Base-by-base conservation (phyloP, 2,888 invertebrate genomes). In the Amblyteles armatorius region DNA sequence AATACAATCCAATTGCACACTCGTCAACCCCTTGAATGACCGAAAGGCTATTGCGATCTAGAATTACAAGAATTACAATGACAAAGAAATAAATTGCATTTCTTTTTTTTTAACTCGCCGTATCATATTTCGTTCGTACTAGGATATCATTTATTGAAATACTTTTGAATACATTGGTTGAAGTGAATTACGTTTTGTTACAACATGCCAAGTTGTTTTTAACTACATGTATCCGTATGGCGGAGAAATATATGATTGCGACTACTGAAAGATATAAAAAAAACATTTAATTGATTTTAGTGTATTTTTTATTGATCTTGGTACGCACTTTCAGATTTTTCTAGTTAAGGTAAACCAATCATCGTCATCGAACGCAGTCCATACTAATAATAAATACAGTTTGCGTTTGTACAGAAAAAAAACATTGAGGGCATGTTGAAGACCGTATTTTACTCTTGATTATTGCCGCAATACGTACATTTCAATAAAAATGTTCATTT, bases 11-110 rank as follows among this genome's bases (percentile, higher is more conserved):
- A 16, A 44, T 22, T 2, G 48, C 29, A 33, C 48, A 48, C 16
- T 74, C 11, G 26, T 63, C 63, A 48, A 60, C 72, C 9, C 9
- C 26, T n/a, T 19, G 52, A 55, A 55, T 55, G 16, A 55, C 9
- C 19, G 4, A n/a, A 19, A 3, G 6, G 52, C 19, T 19, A 19
- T 1, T 6, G 19, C 52, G 3, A 55, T 48, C 19, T 2, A 9
- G 7, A 19, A 55, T 9, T 5, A 19, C 19, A 22, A 9, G 5
- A 55, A 55, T 55, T 48, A 48, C 44, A 16, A 16, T 48, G 16
- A 16, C 3, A 16, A 48, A 48, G 13, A 3, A 48, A 48, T 48
- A 3, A 11, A 48, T 48, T 16, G 16, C 44, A 48, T 13, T 48
- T 44, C 13, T 13, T 44, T 13, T 48, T 13, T 48, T 48, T 0